Evolutionary conservation across 2,797 vertebrate genomes (phyloP), one percentile per base, ranked within the genome.

Genomic region (Hippocampus kuda): DNA sequence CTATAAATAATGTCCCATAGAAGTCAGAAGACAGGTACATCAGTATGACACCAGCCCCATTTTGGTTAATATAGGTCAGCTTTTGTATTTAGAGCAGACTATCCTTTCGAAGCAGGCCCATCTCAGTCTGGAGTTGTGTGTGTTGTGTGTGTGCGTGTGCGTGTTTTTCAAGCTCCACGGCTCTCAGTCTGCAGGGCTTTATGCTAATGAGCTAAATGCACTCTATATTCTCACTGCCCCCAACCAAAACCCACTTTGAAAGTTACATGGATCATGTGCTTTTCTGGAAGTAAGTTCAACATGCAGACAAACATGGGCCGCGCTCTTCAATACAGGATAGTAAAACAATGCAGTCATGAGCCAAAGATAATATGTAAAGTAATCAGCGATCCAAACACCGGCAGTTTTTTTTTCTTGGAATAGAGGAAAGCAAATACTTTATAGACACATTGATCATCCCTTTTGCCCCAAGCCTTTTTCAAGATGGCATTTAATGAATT

Each of bases 201-300:
- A 74, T 83, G 77, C 82, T 79, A 75, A 26, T 85, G 79, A 79
- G 75, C 71, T 16, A 60, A 60, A 27, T 27, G 57, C 27, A 30
- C 27, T 77, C 53, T 75, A 42, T 13, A 54, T 69, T 75, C 70
- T 77, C 7, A 34, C 68, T 67, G 74, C 68, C 72, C 4, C 62
- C 65, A 57, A 74, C 68, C 64, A 75, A 71, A 82, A 77, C 65
- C 67, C 44, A 69, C n/a, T 57, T 66, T 69, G 24, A 18, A 67
- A 24, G 9, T 34, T 38, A 73, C 69, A 67, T 7, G 74, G 70
- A 76, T 2, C 51, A 75, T 74, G 80, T 77, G 76, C 75, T 83
- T 83, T 56, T 67, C 56, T 65, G 51, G 56, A 68, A 59, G 34
- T 54, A 59, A 57, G 4, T 60, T 24, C 63, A 78, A 26, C 30